Conservation (phyloP, 2,888 invertebrate species). For the Lacanobia oleracea region DNA sequence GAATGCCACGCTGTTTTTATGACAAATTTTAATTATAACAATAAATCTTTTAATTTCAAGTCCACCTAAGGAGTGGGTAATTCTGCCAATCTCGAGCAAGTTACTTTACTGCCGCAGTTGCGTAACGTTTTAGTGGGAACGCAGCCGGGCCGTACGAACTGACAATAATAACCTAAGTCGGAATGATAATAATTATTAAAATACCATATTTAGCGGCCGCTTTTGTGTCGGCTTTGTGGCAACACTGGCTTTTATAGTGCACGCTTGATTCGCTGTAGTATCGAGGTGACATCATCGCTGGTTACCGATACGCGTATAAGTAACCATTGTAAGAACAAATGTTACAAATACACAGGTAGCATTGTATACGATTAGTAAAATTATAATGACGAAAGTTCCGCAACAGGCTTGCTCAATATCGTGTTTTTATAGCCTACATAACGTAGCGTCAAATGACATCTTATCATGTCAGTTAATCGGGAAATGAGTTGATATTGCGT, state of each 20-base stretch:
- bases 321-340: conserved; percentile 38
- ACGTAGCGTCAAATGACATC: conserved; percentile 53
- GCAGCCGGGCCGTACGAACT: conserved; percentile 61
- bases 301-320: conserved; percentile 46
- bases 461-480: conserved; percentile 57
- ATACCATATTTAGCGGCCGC: conserved; percentile 72
- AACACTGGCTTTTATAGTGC: conserved; percentile 69
- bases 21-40: conserved; percentile 70
- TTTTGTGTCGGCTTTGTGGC: conserved; percentile 69
- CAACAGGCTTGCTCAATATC: conserved; percentile 44
- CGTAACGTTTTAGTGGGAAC: conserved; percentile 69
- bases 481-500: conserved; percentile 53
- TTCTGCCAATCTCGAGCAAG: conserved; percentile 62
- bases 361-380: conserved; percentile 31
- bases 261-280: conserved; percentile 67
- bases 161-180: conserved; percentile 68
- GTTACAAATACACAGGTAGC: background rate
- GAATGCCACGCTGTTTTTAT: conserved; percentile 69
- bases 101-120: conserved; percentile 64
- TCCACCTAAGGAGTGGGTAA: conserved; percentile 51
- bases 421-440: conserved; percentile 43
- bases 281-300: conserved; percentile 70
- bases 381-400: conserved; percentile 36
- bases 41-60: conserved; percentile 64
- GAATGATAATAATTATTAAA: conserved; percentile 78